A percentile compares a stretch with the other conserved stretches of the same genome.
Conservation (phyloP, 2,888 invertebrate genomes). For the Cotesia congregata region DNA sequence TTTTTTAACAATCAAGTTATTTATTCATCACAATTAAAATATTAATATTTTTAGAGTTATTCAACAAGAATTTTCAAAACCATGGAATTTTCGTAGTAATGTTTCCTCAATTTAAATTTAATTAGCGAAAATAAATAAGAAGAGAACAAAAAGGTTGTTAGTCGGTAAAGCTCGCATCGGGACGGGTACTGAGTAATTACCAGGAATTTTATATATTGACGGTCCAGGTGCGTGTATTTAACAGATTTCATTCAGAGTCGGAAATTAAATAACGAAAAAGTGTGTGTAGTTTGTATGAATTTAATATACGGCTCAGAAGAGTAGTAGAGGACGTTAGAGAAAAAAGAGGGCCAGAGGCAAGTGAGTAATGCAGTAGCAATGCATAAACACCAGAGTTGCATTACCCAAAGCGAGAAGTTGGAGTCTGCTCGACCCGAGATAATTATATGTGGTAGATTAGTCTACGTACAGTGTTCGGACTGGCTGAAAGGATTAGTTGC, state of each 20-base stretch:
- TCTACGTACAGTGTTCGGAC: constrained; percentile 33
- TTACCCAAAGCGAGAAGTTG: constrained; percentile 61
- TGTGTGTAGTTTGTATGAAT: not conserved
- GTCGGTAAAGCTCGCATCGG: not conserved
- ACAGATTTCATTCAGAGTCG: constrained; percentile 29
- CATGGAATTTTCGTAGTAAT: not conserved
- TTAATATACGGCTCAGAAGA: not conserved
- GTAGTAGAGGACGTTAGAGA: not conserved
- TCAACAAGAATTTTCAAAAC: not conserved
- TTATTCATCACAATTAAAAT: no score
- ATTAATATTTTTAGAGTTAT: no score
- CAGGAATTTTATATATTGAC: constrained; percentile 28
- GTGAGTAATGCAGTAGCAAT: constrained; percentile 32
- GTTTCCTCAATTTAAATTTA: not conserved
- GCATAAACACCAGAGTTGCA: constrained; percentile 56
- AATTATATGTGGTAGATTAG: constrained; percentile 62
- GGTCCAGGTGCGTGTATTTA: constrained; percentile 9
- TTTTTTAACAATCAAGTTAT: no score
- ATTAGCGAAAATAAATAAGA: constrained; percentile 2
- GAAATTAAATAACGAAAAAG: constrained; percentile 32
- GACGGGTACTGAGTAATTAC: constrained; percentile 22
- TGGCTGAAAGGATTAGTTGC: constrained; percentile 11
- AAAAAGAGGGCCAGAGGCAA: constrained; percentile 14
- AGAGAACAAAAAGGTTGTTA: not conserved
- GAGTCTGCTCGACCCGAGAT: constrained; percentile 58